These are phyloP conservation scores for Pinctada fucata DNA, from an alignment of 2,888 invertebrate genomes.

Conservation along the genomic window DNA sequence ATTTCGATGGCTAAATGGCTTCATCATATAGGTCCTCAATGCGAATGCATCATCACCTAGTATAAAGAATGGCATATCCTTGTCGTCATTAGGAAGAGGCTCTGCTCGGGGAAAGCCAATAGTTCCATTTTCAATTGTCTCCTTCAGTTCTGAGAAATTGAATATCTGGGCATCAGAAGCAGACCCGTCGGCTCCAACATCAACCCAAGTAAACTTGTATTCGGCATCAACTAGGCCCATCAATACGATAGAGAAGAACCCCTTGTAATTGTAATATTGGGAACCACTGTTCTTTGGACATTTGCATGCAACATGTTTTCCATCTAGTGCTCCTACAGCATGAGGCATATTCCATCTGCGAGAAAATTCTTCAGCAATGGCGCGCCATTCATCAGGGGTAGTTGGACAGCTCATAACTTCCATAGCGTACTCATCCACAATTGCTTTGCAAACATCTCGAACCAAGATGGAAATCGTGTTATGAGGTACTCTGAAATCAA, in stretches of 20 bases:
- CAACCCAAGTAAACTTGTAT: constrained; percentile 50
- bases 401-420: constrained; percentile 45
- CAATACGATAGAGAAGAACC: constrained; percentile 46
- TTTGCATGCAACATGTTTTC: constrained; percentile 54
- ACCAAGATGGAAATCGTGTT: constrained; percentile 48
- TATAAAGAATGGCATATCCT: constrained; percentile 48
- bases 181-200: constrained; percentile 35
- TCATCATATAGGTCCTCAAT: constrained; percentile 52
- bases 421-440: constrained; percentile 45
- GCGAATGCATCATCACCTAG: constrained; percentile 58
- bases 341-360: constrained; percentile 53
- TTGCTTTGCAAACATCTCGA: constrained; percentile 53
- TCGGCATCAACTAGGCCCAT: constrained; percentile 54
- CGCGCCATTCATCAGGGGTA: constrained; percentile 42
- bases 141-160: constrained; percentile 42
- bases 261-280: constrained; percentile 54
- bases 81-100: constrained; percentile 43
- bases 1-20: constrained; percentile 44
- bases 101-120: constrained; percentile 44
- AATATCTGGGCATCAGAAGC: constrained; percentile 44
- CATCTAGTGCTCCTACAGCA: constrained; percentile 53
- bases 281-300: constrained; percentile 43
- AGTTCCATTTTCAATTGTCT: constrained; percentile 40
- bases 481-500: constrained; percentile 48
- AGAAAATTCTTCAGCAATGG: constrained; percentile 44